A percentile compares a stretch with the other conserved stretches of the same genome.
phyloP scores from a whole-genome alignment of 1,140 invertebrate genomes.

The Trichonephila inaurata region DNA sequence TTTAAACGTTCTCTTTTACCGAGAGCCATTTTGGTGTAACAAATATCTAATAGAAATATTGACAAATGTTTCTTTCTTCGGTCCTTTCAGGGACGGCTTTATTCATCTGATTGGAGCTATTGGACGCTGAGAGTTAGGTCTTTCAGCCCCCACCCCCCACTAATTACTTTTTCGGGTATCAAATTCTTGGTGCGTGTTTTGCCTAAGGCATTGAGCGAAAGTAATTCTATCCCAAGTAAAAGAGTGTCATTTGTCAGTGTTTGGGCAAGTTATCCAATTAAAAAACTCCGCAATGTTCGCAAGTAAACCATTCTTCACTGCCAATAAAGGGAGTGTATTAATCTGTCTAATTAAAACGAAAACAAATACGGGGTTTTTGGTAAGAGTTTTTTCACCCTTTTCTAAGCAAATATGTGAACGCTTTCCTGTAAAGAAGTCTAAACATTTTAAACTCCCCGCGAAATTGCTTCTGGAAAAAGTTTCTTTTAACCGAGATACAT shows the following conservation, averaged over 20 bases:
- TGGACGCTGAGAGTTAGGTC: too few species aligned
- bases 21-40: too few species aligned
- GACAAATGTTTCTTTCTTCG: too few species aligned
- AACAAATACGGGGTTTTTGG: not conserved
- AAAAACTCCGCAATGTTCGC: not conserved
- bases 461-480: not conserved
- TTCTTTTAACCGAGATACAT: not conserved
- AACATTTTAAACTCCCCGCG: not conserved
- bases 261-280: too few species aligned
- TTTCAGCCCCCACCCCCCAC: too few species aligned
- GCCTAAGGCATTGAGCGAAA: too few species aligned
- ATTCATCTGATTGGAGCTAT: too few species aligned
- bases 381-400: not conserved
- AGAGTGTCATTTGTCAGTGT: not conserved
- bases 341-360: constrained; percentile 15
- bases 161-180: too few species aligned
- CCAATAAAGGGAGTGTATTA: constrained; percentile 9
- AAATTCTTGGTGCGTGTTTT: too few species aligned
- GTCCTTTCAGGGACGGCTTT: too few species aligned
- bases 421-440: constrained; percentile 11
- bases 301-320: not conserved
- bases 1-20: too few species aligned
- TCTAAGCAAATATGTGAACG: not conserved
- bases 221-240: not conserved
- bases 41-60: too few species aligned